A percentile compares a stretch with the other conserved stretches of the same genome.
These are phyloP conservation scores for Rotaria socialis DNA, from an alignment of 2,888 invertebrate species.

Conservation along the genomic window DNA sequence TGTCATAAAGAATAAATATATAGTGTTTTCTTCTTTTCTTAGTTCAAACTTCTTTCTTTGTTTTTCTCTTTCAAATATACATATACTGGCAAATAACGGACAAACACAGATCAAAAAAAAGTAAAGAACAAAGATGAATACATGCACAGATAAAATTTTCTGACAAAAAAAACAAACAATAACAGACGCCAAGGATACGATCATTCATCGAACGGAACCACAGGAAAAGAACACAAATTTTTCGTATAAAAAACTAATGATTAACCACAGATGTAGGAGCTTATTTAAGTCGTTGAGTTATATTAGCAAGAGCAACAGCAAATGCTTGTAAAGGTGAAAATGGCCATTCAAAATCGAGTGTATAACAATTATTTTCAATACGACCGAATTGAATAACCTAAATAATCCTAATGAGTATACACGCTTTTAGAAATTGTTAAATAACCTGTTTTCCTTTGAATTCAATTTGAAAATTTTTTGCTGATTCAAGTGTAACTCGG, in stretches of 20 bases:
- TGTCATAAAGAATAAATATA: not conserved
- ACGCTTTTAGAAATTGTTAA: not conserved
- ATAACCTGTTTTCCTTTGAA: conserved; percentile 85
- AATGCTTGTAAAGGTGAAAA: conserved; percentile 97
- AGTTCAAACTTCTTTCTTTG: not conserved
- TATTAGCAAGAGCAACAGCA: conserved; percentile 91
- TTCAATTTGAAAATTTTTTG: conserved; percentile 98
- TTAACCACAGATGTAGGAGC: conserved; percentile 46
- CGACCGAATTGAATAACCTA: conserved; percentile 99
- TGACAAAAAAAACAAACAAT: not conserved
- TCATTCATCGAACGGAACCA: not conserved
- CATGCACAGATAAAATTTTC: not conserved
- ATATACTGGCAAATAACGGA: conserved; percentile 10
- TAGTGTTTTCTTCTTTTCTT: not conserved
- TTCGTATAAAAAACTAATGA: not conserved
- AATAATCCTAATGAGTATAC: conserved; percentile 44
- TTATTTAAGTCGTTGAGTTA: conserved; percentile 85
- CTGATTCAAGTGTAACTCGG: conserved; percentile 94
- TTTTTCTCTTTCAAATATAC: not conserved
- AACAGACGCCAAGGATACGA: not conserved
- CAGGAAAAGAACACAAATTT: conserved; percentile 47
- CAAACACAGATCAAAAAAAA: not conserved
- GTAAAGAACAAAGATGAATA: not conserved
- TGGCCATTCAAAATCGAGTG: conserved; percentile 95
- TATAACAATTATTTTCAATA: conserved; percentile 96